These are phyloP conservation scores for Drosophila emarginata DNA, from an alignment of 2,888 invertebrate species.

Conservation along the genomic window DNA sequence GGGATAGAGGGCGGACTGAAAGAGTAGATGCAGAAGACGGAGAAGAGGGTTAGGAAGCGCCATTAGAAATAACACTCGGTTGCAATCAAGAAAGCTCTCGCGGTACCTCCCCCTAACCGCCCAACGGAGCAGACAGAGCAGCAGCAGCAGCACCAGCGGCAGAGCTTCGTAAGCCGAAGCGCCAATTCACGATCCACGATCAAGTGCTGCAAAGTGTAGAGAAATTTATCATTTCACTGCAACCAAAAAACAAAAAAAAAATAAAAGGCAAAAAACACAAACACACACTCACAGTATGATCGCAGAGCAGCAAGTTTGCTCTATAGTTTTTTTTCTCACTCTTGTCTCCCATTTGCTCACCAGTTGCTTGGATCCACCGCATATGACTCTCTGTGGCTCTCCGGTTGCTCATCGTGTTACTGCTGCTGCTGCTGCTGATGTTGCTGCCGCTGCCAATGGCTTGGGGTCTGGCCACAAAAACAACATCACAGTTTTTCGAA, in stretches of 20 bases:
- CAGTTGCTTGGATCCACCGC: conserved; percentile 50
- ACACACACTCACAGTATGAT: not conserved
- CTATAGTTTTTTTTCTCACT: conserved; percentile 16
- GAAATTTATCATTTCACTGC: conserved; percentile 79
- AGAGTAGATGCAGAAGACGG: not conserved
- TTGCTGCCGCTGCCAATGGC: conserved; percentile 26
- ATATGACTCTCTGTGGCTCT: conserved; percentile 41
- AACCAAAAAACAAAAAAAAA: conserved; percentile 32
- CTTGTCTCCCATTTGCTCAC: conserved; percentile 43
- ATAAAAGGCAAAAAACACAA: conserved; percentile 25
- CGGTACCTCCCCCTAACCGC: conserved; percentile 3
- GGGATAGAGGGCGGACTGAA: conserved; percentile 1
- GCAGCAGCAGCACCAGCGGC: conserved; percentile 35
- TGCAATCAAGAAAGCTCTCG: conserved; percentile 72
- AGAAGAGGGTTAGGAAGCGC: conserved; percentile 15
- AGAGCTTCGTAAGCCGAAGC: conserved; percentile 34
- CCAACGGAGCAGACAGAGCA: conserved; percentile 15
- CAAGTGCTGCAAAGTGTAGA: conserved; percentile 70
- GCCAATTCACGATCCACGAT: conserved; percentile 28
- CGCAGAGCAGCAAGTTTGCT: conserved; percentile 43
- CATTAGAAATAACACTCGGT: conserved; percentile 61
- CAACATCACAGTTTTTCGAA: conserved; percentile 77
- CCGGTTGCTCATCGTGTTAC: conserved; percentile 52
- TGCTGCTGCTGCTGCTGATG: conserved; percentile 25
- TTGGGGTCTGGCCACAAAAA: conserved; percentile 72